These are phyloP conservation scores for Heterodera filipjevi DNA, from an alignment of 2,888 invertebrate genomes.

Conservation along the genomic window DNA sequence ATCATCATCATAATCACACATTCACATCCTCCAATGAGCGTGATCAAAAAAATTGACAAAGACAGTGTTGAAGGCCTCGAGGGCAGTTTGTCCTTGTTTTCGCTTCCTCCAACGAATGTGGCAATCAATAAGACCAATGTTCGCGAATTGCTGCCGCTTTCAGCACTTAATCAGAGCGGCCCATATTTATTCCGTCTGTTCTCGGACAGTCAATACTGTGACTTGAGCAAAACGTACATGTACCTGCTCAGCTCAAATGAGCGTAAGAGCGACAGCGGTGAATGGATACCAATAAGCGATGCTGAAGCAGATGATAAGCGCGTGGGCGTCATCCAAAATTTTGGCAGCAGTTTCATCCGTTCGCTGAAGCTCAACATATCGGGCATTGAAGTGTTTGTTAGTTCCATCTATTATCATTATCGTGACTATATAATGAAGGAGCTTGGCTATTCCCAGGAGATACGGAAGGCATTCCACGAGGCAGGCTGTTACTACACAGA, in stretches of 20 bases:
- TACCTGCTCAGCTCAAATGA: not conserved
- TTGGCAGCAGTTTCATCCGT: not conserved
- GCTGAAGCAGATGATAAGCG: not conserved
- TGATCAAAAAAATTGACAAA: slow-evolving; percentile 9
- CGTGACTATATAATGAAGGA: slow-evolving; percentile 5
- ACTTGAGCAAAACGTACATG: slow-evolving; percentile 11
- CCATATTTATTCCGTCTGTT: slow-evolving; percentile 12
- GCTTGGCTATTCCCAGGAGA: not conserved
- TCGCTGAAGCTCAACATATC: not conserved
- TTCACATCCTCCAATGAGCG: not conserved
- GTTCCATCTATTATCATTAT: not conserved
- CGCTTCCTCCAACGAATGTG: not conserved
- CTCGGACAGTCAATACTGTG: slow-evolving; percentile 13
- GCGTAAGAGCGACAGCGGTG: not conserved
- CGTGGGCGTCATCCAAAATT: not conserved
- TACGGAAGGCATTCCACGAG: slow-evolving; percentile 3
- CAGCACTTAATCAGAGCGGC: slow-evolving; percentile 10
- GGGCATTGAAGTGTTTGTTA: not conserved
- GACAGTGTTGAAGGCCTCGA: slow-evolving; percentile 6
- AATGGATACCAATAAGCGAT: not conserved
- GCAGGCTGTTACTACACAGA: slow-evolving; percentile 1
- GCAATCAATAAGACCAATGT: not conserved
- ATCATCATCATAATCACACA: too few species aligned
- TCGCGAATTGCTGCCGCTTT: slow-evolving; percentile 12
- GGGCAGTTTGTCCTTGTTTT: not conserved